These are phyloP conservation scores for Crossaster papposus DNA, from an alignment of 53 echinoderm and acorn worm species.

Conservation along the genomic window DNA sequence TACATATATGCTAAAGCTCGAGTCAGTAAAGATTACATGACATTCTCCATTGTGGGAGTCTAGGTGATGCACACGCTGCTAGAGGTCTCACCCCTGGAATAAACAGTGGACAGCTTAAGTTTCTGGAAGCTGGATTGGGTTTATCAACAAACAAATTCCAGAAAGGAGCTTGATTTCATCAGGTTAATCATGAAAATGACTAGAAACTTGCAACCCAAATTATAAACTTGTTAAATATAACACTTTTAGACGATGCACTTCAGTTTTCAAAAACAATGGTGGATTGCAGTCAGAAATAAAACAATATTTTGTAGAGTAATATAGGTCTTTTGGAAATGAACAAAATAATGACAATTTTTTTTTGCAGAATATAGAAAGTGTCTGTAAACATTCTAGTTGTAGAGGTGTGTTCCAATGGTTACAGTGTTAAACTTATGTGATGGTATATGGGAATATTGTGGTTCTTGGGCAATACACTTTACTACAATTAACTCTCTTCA, in stretches of 20 bases:
- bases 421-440: too few species aligned
- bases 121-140: not conserved
- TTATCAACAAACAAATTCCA: constrained; percentile 44
- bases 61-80: not conserved
- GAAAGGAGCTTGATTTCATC: not conserved
- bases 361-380: not conserved
- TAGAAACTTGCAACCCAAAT: not conserved
- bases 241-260: too few species aligned
- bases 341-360: not conserved
- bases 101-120: constrained; percentile 20
- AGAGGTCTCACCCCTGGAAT: constrained; percentile 7
- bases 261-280: too few species aligned
- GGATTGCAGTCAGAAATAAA: too few species aligned
- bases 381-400: not conserved
- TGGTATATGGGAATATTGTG: too few species aligned
- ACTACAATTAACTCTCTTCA: too few species aligned
- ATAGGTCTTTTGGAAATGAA: not conserved
- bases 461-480: too few species aligned
- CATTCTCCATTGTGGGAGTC: not conserved
- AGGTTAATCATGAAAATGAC: not conserved
- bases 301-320: too few species aligned
- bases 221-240: too few species aligned
- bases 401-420: too few species aligned
- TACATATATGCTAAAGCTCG: not conserved
- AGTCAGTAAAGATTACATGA: not conserved